Conservation (phyloP, 2,797 vertebrate species). For the Tokudaia muenninki region DNA sequence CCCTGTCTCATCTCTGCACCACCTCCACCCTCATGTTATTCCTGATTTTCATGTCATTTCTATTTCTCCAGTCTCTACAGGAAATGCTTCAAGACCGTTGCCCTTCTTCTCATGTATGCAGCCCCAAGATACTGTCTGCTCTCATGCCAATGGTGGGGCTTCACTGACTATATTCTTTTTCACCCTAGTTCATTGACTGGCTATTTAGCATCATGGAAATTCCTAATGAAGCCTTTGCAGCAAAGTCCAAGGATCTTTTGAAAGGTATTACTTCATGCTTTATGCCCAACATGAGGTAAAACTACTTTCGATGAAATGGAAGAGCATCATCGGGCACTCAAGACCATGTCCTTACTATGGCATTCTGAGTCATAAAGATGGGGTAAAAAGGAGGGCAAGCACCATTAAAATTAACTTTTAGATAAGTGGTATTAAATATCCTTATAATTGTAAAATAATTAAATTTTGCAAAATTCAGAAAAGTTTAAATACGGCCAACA, state of each 20-base stretch:
- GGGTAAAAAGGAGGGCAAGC: background rate
- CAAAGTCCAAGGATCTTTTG: slow-evolving; percentile 85
- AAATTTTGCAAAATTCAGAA: slow-evolving; percentile 40
- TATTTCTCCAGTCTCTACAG: background rate
- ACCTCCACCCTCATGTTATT: background rate
- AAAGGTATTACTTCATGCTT: slow-evolving; percentile 88
- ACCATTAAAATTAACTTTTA: slow-evolving; percentile 27
- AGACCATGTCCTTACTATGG: background rate
- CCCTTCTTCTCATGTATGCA: accelerated
- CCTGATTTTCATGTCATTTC: background rate
- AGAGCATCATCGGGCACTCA: background rate
- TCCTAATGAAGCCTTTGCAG: slow-evolving; percentile 90
- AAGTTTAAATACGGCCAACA: slow-evolving; percentile 40
- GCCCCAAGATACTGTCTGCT: background rate
- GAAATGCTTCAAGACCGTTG: background rate
- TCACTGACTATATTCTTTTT: slow-evolving; percentile 72
- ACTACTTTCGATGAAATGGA: background rate
- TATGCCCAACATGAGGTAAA: background rate
- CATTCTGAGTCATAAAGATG: slow-evolving; percentile 9
- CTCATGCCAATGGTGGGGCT: background rate
- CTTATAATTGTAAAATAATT: slow-evolving; percentile 35
- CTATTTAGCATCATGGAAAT: slow-evolving; percentile 92
- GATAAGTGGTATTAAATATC: slow-evolving; percentile 41
- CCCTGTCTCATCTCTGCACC: background rate
- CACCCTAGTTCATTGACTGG: slow-evolving; percentile 96